These are phyloP conservation scores for Blomia tropicalis DNA, from an alignment of 2,888 invertebrate genomes.

Conservation along the genomic window DNA sequence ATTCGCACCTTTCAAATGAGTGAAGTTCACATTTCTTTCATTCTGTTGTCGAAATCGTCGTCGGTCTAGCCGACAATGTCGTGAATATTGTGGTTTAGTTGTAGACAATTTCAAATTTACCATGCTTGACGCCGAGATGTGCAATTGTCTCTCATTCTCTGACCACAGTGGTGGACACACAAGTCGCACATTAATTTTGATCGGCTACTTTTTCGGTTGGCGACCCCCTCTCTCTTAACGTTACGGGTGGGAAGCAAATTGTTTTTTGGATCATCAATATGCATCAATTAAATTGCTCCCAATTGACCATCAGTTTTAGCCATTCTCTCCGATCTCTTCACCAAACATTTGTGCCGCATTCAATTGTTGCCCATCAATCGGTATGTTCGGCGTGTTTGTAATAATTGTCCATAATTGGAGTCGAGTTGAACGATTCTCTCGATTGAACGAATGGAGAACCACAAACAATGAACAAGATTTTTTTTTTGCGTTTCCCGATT, in stretches of 20 bases:
- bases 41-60: background rate
- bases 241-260: background rate
- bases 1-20: background rate
- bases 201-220: background rate
- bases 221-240: background rate
- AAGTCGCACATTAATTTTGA: too few species aligned
- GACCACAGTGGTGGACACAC: too few species aligned
- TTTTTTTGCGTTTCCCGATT: background rate
- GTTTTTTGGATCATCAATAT: background rate
- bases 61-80: background rate
- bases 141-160: too few species aligned
- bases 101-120: background rate
- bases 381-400: background rate
- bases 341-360: too few species aligned
- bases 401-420: slow-evolving; percentile 6
- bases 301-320: slow-evolving; percentile 6
- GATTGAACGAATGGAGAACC: background rate
- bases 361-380: too few species aligned
- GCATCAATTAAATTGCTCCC: slow-evolving; percentile 4
- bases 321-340: background rate
- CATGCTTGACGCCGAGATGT: background rate
- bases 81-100: background rate
- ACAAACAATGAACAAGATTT: background rate
- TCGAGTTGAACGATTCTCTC: background rate
- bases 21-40: background rate